Evolutionary conservation across 2,888 invertebrate species (phyloP).

Genomic region (Cotesia congregata): DNA sequence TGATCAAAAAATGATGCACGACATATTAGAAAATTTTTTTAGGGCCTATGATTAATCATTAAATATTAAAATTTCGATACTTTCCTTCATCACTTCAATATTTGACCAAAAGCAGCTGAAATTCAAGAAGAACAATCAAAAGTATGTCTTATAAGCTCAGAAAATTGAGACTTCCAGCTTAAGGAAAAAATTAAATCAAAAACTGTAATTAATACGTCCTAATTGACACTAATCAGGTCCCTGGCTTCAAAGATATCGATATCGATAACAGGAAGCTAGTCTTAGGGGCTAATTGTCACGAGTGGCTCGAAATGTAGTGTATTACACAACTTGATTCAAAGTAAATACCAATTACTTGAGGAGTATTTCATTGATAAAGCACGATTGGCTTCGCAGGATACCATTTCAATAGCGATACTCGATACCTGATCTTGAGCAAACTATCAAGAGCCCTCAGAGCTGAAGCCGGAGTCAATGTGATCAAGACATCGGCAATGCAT

Average conservation of each 20-base stretch:
- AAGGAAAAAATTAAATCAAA: neutral
- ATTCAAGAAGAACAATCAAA: too few species aligned
- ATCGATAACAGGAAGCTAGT: neutral
- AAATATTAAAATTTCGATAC: too few species aligned
- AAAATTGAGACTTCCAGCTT: too few species aligned
- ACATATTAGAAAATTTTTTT: too few species aligned
- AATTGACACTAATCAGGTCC: neutral
- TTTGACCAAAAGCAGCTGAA: too few species aligned
- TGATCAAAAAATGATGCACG: too few species aligned
- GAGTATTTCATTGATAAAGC: constrained; percentile 20
- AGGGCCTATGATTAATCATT: too few species aligned
- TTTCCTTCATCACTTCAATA: too few species aligned
- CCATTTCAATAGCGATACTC: constrained; percentile 23
- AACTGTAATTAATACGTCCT: neutral
- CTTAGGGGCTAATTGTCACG: neutral
- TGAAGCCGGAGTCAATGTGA: constrained; percentile 25
- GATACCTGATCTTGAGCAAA: constrained; percentile 24
- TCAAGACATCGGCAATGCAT: constrained; percentile 27
- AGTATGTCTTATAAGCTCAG: too few species aligned
- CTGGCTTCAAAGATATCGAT: neutral
- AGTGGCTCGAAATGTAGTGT: neutral
- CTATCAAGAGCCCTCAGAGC: constrained; percentile 18
- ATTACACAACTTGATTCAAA: neutral
- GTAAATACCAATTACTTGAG: constrained; percentile 18
- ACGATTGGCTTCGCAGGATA: constrained; percentile 22